Conservation (phyloP, 2,888 invertebrate genomes). For the Phania funesta region DNA sequence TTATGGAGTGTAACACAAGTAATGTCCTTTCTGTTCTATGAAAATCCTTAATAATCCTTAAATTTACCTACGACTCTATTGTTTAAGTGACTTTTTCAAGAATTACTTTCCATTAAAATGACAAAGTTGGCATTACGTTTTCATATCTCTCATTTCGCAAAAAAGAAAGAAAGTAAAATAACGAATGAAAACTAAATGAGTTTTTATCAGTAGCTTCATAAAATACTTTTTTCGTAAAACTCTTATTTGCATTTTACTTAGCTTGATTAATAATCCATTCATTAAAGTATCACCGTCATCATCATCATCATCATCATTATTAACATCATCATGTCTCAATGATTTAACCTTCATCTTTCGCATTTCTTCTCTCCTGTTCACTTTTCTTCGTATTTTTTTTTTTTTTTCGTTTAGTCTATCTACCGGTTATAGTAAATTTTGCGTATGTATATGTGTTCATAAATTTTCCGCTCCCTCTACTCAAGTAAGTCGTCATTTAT, state of each 20-base stretch:
- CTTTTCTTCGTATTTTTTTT: neutral
- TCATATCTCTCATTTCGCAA: neutral
- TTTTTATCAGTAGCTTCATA: neutral
- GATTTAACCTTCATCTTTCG: slow-evolving; percentile 42
- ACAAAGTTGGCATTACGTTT: neutral
- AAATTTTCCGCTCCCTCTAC: neutral
- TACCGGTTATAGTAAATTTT: slow-evolving; percentile 10
- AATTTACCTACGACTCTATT: no score
- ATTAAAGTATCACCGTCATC: slow-evolving; percentile 7
- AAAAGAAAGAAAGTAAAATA: neutral
- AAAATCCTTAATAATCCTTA: no score
- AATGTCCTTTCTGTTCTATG: no score
- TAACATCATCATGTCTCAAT: slow-evolving; percentile 23
- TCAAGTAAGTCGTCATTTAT: neutral
- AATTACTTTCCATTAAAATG: neutral
- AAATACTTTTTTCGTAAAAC: neutral
- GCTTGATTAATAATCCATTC: slow-evolving; percentile 50
- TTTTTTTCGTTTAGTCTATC: neutral
- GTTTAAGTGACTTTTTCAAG: neutral
- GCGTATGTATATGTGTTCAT: neutral
- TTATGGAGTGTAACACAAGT: no score
- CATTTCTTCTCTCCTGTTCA: slow-evolving; percentile 8
- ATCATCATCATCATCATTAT: slow-evolving; percentile 13
- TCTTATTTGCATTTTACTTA: slow-evolving; percentile 20
- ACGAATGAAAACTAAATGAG: neutral